Evolutionary conservation across 1,140 invertebrate genomes (phyloP).

Genomic region (Oryctes rhinoceros): DNA sequence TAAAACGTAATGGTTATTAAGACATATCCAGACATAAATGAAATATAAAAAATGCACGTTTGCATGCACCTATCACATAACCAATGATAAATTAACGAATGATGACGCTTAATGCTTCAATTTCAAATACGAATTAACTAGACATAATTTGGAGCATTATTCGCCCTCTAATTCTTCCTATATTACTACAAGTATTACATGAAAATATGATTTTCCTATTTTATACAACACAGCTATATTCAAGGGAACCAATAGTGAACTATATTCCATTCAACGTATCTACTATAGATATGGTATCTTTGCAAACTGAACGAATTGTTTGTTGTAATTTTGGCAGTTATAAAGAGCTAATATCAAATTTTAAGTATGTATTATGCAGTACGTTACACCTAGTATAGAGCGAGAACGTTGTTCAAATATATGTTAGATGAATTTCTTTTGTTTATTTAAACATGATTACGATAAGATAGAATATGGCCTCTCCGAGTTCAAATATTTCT

Average conservation of each 20-base stretch:
- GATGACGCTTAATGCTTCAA: neutral
- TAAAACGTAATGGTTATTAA: slow-evolving; percentile 14
- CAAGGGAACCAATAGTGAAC: neutral
- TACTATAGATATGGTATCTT: no score
- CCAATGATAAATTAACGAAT: slow-evolving; percentile 6
- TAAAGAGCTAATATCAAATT: no score
- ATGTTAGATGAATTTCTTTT: no score
- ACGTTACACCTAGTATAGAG: no score
- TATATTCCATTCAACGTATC: no score
- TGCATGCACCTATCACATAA: slow-evolving; percentile 27
- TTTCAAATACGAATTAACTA: neutral
- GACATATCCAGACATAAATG: neutral
- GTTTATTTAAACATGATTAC: no score
- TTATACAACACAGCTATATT: slow-evolving; percentile 1
- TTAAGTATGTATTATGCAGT: no score
- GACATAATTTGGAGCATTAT: neutral
- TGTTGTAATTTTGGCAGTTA: no score
- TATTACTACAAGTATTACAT: neutral
- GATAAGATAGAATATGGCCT: no score
- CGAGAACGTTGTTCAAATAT: no score
- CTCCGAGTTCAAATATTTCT: no score
- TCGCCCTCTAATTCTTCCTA: neutral
- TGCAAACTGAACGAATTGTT: no score
- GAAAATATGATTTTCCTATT: slow-evolving; percentile 7
- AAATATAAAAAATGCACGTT: slow-evolving; percentile 18